These are phyloP conservation scores for Macquaria ambigua DNA, from an alignment of 2,113 vertebrate species.

Conservation along the genomic window DNA sequence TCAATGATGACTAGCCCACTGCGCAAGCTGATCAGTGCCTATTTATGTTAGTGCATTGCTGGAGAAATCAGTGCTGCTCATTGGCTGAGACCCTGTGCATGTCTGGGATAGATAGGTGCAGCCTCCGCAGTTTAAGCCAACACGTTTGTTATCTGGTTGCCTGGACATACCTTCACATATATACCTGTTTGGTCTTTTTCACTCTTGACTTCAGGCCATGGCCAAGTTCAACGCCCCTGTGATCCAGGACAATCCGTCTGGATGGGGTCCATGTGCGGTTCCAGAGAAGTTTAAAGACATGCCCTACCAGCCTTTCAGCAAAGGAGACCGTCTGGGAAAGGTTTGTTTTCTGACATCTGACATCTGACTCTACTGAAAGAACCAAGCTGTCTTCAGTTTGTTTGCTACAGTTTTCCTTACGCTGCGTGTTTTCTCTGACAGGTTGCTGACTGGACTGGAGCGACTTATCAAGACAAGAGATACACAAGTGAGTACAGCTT, in stretches of 20 bases:
- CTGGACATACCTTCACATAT: too few species aligned
- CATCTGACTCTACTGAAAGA: accelerated
- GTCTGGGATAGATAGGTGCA: too few species aligned
- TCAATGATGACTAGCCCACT: slow-evolving; percentile 81
- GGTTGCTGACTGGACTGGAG: slow-evolving; percentile 99
- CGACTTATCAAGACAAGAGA: slow-evolving; percentile 98
- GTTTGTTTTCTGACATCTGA: slow-evolving; percentile 77
- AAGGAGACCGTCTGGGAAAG: slow-evolving; percentile 98
- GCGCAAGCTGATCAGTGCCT: slow-evolving; percentile 78
- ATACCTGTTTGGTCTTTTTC: background rate
- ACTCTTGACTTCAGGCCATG: slow-evolving; percentile 83
- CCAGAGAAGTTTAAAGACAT: slow-evolving; percentile 98
- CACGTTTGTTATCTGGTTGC: too few species aligned
- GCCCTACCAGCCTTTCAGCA: slow-evolving; percentile 99
- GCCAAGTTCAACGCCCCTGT: slow-evolving; percentile 96
- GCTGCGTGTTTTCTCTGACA: slow-evolving; percentile 56
- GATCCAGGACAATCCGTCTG: slow-evolving; percentile 97
- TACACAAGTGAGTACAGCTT: slow-evolving; percentile 91
- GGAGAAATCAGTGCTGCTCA: slow-evolving; percentile 72
- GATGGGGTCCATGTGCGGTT: slow-evolving; percentile 98
- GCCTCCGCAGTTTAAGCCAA: background rate
- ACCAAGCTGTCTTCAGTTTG: background rate
- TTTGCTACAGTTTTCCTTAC: background rate
- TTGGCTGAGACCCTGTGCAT: slow-evolving; percentile 70
- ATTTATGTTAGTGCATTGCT: slow-evolving; percentile 48